Base-by-base conservation (phyloP, 2,888 invertebrate genomes). In the Nomada goodeniana region DNA sequence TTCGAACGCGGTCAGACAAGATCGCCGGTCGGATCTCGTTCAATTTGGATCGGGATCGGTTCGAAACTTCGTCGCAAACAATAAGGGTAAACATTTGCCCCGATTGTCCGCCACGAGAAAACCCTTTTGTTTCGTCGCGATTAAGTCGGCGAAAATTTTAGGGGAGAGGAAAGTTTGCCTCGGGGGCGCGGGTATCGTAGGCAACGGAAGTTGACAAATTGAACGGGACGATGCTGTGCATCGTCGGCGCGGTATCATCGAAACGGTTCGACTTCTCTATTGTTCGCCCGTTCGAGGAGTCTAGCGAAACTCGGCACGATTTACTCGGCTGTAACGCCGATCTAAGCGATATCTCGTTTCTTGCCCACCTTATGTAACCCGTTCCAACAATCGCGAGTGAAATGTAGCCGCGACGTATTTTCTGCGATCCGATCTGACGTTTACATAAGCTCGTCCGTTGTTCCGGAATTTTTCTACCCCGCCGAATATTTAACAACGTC, bases 221-320 rank as follows among this genome's bases (percentile, higher is more conserved):
- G 68, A 53, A n/a, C 52, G 23, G 57, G 76, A 73, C 61, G 64
- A 70, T 23, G 26, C 64, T 53, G 47, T 42, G 64, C 64, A 71
- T 67, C 53, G 67, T 61, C 59, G 55, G 23, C 13, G 59, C 13
- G 60, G 57, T 52, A 78, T 63, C 70, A 70, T 71, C 71, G 61
- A 85, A 80, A 86, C 67, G 57, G 68, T 79, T 76, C 71, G 76
- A 86, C 77, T 86, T 75, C 64, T 42, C 65, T 70, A 87, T 85
- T 86, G 82, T 76, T 73, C 69, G 9, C 5, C 55, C 23, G 47
- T 55, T 36, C 23, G 50, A 29, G 42, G 59, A 53, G 53, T 36
- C 36, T 36, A 7, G 36, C 70, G 42, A 82, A 72, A 65, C 57
- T 59, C 59, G 26, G 18, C 47, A 47, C 47, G 47, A 47, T 47